Evolutionary conservation across 2,797 vertebrate genomes (phyloP), one percentile per base, ranked within the genome.

Genomic region (Brotula barbata): DNA sequence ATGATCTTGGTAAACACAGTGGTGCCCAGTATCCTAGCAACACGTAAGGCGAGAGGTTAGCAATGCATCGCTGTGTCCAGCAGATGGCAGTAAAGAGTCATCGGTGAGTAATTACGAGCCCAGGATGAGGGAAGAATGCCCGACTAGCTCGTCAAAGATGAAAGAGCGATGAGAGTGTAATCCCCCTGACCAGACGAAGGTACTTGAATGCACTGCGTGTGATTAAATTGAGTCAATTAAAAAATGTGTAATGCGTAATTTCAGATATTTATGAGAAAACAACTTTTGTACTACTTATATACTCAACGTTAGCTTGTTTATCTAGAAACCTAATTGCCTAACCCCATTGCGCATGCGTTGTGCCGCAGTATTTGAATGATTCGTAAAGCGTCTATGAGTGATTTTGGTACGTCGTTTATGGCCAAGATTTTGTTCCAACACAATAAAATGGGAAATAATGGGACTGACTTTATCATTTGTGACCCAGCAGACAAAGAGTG

Each of bases 11-110:
- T 54, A 17, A 15, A 23, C 59, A 43, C 21, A 53, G 68, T 64
- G 9, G 62, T 51, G 65, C 58, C 64, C 46, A 12, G 82, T 90
- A 64, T 75, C 89, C 56, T 85, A 88, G 88, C 88, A 78, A 40
- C 55, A 3, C 11, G 42, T 19, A 34, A 47, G 12, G 1, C 0
- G 22, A 33, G 19, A 5, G 9, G 31, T 6, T 33, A 7, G 2
- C 3, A 12, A 12, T 8, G 2, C 47, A 43, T 73, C 80, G 81
- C 1, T 8, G 8, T 28, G 34, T 39, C 82, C 89, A 44, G 44
- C 25, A 12, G 77, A 59, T 15, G 82, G 81, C 75, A 53, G 1
- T 22, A 41, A 14, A 23, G 16, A 23, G 16, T 25, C 11, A 3
- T 2, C 4, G 22, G 1, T 8, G 4, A 28, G 25, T 28, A 28